Conservation (phyloP, 2,888 invertebrate species). For the Leptinotarsa juncta region DNA sequence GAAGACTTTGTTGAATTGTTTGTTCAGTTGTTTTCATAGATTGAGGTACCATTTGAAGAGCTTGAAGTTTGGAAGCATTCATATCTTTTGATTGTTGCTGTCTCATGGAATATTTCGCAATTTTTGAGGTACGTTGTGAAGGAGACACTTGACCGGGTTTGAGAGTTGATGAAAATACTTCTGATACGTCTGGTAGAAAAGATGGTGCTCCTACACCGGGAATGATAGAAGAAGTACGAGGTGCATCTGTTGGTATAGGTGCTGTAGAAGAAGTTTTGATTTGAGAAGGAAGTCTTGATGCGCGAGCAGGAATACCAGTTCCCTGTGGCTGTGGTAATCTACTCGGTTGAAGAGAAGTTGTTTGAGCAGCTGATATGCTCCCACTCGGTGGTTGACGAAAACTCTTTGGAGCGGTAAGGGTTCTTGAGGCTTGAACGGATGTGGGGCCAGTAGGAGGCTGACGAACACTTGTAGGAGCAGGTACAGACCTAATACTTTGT, state of each 20-base stretch:
- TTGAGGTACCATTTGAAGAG: constrained; percentile 4
- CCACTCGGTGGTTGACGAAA: background rate
- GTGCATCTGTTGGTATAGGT: background rate
- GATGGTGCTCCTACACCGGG: background rate
- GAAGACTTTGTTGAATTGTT: background rate
- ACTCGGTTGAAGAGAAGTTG: too few relatives aligned
- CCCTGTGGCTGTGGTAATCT: background rate
- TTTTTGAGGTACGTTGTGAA: background rate
- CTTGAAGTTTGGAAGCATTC: background rate
- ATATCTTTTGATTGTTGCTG: constrained; percentile 1
- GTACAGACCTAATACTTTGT: background rate
- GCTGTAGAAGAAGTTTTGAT: background rate
- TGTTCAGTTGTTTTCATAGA: constrained; percentile 12
- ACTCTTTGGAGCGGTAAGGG: background rate
- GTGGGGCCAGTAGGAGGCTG: background rate
- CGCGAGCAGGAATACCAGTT: background rate
- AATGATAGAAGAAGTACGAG: background rate
- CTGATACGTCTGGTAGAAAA: background rate
- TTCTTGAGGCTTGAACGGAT: background rate
- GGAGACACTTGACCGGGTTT: background rate
- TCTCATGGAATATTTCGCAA: background rate
- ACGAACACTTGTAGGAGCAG: background rate
- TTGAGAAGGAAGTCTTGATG: background rate
- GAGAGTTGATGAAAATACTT: background rate
- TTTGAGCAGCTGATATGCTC: background rate